Conservation (phyloP, 2,888 invertebrate genomes). For the Drosophila demipolita region DNA sequence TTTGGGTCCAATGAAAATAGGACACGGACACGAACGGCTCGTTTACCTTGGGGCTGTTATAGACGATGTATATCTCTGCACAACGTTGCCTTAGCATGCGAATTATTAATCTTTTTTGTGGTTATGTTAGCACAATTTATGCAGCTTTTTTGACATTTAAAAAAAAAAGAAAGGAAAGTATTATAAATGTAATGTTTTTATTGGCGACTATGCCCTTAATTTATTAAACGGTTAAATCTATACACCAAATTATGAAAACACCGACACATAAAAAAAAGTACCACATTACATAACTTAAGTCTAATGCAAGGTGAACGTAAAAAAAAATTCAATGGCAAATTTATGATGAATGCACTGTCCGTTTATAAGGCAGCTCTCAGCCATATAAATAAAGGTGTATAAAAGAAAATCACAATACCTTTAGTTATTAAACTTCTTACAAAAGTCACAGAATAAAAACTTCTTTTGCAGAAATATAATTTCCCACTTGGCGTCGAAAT, state of each 20-base stretch:
- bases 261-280: conserved; percentile 63
- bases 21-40: conserved; percentile 24
- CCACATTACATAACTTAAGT: conserved; percentile 78
- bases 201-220: not conserved
- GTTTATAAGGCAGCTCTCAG: conserved; percentile 24
- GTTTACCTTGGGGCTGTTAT: conserved; percentile 51
- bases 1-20: conserved; percentile 27
- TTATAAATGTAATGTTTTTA: conserved; percentile 9
- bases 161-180: not conserved
- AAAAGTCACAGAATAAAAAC: conserved; percentile 84
- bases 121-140: conserved; percentile 67
- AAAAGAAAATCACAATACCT: conserved; percentile 78
- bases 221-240: conserved; percentile 22
- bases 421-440: conserved; percentile 81
- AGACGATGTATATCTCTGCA: conserved; percentile 23
- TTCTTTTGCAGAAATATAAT: conserved; percentile 83
- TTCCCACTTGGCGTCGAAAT: conserved; percentile 80
- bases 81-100: conserved; percentile 15
- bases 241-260: conserved; percentile 46
- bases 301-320: conserved; percentile 73
- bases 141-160: conserved; percentile 12
- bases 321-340: conserved; percentile 75
- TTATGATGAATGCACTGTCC: conserved; percentile 48
- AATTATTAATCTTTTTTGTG: conserved; percentile 31
- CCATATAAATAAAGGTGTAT: conserved; percentile 32